A percentile compares a stretch with the other conserved stretches of the same genome.
Conservation (phyloP, 2,888 invertebrate species). For the Crocallis elinguaria region DNA sequence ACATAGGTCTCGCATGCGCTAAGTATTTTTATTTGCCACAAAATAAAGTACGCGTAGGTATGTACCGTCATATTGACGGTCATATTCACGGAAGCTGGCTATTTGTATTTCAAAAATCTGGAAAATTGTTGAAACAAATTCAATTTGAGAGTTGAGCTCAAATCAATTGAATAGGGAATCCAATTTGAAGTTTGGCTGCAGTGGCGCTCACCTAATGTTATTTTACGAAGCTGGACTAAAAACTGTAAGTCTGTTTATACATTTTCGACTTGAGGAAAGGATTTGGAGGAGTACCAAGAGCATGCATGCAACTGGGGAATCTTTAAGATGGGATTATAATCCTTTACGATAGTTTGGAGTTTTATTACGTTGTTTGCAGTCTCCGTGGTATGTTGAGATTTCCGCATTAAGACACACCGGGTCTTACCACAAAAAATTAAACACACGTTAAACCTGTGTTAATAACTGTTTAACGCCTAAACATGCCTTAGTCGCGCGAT, state of each 20-base stretch:
- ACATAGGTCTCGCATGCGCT: too few relatives aligned
- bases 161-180: slow-evolving; percentile 43
- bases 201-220: slow-evolving; percentile 31
- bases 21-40: too few relatives aligned
- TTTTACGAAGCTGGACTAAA: slow-evolving; percentile 13
- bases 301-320: background rate
- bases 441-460: too few relatives aligned
- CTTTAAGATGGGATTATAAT: slow-evolving; percentile 8
- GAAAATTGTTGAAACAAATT: slow-evolving; percentile 41
- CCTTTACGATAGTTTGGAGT: slow-evolving; percentile 2
- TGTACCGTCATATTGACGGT: too few relatives aligned
- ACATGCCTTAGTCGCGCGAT: too few relatives aligned
- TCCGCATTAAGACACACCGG: too few relatives aligned
- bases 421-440: too few relatives aligned
- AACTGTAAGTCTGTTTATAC: slow-evolving; percentile 12
- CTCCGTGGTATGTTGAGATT: background rate
- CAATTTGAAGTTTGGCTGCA: slow-evolving; percentile 43
- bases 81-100: background rate
- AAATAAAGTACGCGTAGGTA: too few relatives aligned
- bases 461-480: too few relatives aligned
- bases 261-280: slow-evolving; percentile 6
- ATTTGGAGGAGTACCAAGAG: too few relatives aligned
- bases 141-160: slow-evolving; percentile 43
- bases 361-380: too few relatives aligned
- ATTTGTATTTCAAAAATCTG: slow-evolving; percentile 24